A percentile compares a stretch with the other conserved stretches of the same genome.
These are phyloP conservation scores for Drosophila sturtevanti DNA, from an alignment of 1,140 invertebrate species.

Conservation along the genomic window DNA sequence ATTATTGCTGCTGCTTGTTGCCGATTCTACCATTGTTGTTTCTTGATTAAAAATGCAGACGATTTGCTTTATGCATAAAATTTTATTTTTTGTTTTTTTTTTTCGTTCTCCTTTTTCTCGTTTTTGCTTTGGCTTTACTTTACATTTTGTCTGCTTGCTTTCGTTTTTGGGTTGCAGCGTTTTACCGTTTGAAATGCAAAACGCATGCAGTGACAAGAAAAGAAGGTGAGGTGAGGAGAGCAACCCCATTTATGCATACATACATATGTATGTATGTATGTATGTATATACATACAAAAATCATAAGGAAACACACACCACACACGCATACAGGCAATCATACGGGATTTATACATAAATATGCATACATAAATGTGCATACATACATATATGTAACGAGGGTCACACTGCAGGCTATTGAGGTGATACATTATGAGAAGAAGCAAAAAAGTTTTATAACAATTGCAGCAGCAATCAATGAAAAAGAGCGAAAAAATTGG, in stretches of 20 bases:
- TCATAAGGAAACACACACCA: too few relatives aligned
- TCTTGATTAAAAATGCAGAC: constrained; percentile 74
- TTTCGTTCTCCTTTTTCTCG: constrained; percentile 17
- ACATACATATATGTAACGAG: too few relatives aligned
- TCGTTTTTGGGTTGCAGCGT: constrained; percentile 17
- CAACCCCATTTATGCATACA: constrained; percentile 18
- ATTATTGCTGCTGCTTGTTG: constrained; percentile 2
- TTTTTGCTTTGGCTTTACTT: constrained; percentile 44
- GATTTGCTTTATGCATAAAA: constrained; percentile 63
- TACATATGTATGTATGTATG: neutral
- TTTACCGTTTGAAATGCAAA: constrained; percentile 26
- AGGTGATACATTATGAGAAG: too few relatives aligned
- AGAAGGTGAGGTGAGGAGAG: constrained; percentile 1
- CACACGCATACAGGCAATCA: too few relatives aligned
- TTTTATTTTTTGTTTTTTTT: constrained; percentile 38
- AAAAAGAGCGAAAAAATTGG: too few relatives aligned
- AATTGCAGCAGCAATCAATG: too few relatives aligned
- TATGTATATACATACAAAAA: too few relatives aligned
- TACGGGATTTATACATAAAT: too few relatives aligned
- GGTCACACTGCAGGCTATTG: too few relatives aligned
- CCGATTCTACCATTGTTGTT: constrained; percentile 60
- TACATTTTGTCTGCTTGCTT: constrained; percentile 9
- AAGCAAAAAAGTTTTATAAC: too few relatives aligned
- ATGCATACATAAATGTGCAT: too few relatives aligned
- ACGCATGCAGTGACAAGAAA: constrained; percentile 18